Conservation (phyloP, 35 echinoderm and acorn worm species). For the Lytechinus pictus region DNA sequence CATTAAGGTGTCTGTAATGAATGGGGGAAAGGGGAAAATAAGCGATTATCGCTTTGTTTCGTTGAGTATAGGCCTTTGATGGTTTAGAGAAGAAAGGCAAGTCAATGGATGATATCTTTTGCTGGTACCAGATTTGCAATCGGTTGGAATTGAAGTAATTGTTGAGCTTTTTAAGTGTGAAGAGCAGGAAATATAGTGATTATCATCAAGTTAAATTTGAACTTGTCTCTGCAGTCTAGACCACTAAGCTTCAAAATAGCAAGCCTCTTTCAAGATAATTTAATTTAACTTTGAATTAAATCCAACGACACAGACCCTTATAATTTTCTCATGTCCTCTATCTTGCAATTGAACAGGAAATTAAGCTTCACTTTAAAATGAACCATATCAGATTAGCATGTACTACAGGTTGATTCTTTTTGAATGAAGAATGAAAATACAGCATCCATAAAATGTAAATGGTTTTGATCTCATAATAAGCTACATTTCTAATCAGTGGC, state of each 20-base stretch:
- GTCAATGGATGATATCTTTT: neutral
- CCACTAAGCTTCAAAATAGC: neutral
- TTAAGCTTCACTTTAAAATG: too few species aligned
- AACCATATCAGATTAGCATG: too few species aligned
- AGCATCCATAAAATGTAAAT: too few species aligned
- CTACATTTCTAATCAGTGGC: too few species aligned
- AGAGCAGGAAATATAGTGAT: neutral
- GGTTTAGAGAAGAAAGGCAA: neutral
- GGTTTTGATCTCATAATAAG: too few species aligned
- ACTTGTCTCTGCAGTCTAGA: neutral
- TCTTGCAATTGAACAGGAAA: too few species aligned
- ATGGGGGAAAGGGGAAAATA: slow-evolving; percentile 8
- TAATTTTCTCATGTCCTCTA: too few species aligned
- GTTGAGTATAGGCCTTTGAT: neutral
- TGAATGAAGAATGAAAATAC: too few species aligned
- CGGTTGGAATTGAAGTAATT: neutral
- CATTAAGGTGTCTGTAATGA: slow-evolving; percentile 16
- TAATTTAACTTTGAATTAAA: too few species aligned
- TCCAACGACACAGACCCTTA: too few species aligned
- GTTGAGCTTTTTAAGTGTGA: neutral
- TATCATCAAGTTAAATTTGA: neutral
- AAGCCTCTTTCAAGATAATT: too few species aligned
- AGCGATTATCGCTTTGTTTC: neutral
- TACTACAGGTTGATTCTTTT: too few species aligned
- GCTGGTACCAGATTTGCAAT: neutral